Evolutionary conservation across 2,113 vertebrate species (phyloP), one percentile per base, ranked within the genome.

Genomic region (Meles meles): DNA sequence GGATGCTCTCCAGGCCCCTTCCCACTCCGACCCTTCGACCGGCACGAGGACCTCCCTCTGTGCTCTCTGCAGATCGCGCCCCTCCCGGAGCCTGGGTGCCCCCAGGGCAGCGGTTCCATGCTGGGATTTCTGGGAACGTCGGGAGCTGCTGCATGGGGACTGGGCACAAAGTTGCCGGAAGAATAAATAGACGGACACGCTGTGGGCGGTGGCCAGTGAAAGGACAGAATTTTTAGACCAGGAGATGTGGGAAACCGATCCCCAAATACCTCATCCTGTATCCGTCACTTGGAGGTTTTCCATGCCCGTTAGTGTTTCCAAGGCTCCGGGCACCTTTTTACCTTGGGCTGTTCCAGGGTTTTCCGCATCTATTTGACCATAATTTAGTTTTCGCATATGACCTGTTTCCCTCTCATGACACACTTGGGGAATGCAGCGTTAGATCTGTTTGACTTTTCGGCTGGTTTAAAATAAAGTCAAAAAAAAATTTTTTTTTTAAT

Each of bases 31-130:
- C 39, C 23, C 88, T 37, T 31, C 13, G 20, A 5, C 47, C 17
- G 21, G 79, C 3, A 0, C 14, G 6, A 29, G 71, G 25, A 37
- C 27, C 20, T 47, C 18, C 0, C 1, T n/a, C 3, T 31, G 27
- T 44, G 23, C n/a, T 61, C 18, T 67, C 49, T 25, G 23, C n/a
- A 21, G 17, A 1, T 52, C 55, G 37, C 57, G 74, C n/a, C 2
- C 0, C 4, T 13, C 13, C 13, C 1, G 1, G 18, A 57, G 27
- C 3, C 2, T 2, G 2, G 8, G 47, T n/a, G 55, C 27, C 6
- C 31, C 20, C 23, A 57, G 31, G 27, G 12, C 55, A 61, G 20
- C 8, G 27, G 7, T 25, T 44, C 71, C 12, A 4, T 13, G 14
- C 5, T 31, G 17, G 44, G 5, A n/a, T 42, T 69, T 42, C 49